Evolutionary conservation across 2,888 invertebrate genomes (phyloP), one percentile per base, ranked within the genome.

Genomic region (Tiliacea citrago): DNA sequence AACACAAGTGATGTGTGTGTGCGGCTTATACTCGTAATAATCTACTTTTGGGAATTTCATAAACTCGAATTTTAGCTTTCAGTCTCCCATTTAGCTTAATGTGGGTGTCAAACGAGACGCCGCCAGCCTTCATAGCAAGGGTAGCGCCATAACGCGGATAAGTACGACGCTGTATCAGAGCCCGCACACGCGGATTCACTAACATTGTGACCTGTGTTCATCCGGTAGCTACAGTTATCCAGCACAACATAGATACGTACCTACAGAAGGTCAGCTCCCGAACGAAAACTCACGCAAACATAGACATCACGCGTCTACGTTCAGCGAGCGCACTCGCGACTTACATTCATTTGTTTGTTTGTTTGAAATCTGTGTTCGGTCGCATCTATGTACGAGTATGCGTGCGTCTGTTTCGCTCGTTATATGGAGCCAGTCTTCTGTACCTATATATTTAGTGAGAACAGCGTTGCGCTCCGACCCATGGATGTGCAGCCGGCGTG

Each of bases 61-160:
- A 73, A 69, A n/a, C 42, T 69, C 39, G 51, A 68, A 57, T 77
- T 60, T 51, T 24, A 61, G 58, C 47, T n/a, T 76, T 58, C 42
- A 73, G 72, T 45, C 61, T 57, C 49, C 65, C 58, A 73, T 76
- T 70, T 72, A 63, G 69, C 73, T 71, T 66, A 75, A 66, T 69
- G 68, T 53, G n/a, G n/a, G n/a, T n/a, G n/a, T n/a, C n/a, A n/a
- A n/a, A n/a, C n/a, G n/a, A n/a, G n/a, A n/a, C n/a, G n/a, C n/a
- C n/a, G n/a, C n/a, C n/a, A n/a, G n/a, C n/a, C n/a, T n/a, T n/a
- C n/a, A n/a, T n/a, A n/a, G 58, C 49, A 18, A 35, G 45, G 29
- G 24, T 39, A 35, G 29, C 12, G 53, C 8, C 24, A 42, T 55
- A 61, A 66, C 49, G 24, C 61, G 66, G 53, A 62, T 66, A 69